Conservation (phyloP, 2,888 invertebrate species). For the Oxyteleia sp. region DNA sequence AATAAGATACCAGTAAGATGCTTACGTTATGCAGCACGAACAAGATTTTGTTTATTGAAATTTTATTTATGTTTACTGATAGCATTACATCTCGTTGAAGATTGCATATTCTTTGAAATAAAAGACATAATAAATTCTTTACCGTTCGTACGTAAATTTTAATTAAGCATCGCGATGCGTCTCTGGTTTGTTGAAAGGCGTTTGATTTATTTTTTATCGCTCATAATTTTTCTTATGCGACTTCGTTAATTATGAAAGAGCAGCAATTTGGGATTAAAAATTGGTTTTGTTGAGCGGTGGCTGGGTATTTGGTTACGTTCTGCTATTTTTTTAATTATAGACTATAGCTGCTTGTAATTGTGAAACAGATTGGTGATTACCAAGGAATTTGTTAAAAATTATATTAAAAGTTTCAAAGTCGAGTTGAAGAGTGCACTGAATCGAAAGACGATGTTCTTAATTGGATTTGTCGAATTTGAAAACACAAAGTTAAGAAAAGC, state of each 20-base stretch:
- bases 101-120: slow-evolving; percentile 13
- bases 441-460: slow-evolving; percentile 35
- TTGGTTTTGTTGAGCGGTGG: no score
- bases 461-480: no score
- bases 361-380: slow-evolving; percentile 38
- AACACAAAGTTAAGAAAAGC: no score
- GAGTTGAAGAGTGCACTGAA: slow-evolving; percentile 16
- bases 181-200: slow-evolving; percentile 16
- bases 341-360: neutral
- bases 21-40: no score
- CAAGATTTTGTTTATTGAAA: neutral
- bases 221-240: neutral
- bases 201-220: slow-evolving; percentile 44
- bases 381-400: slow-evolving; percentile 34
- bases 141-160: slow-evolving; percentile 40
- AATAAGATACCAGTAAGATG: no score
- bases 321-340: neutral
- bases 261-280: no score
- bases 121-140: slow-evolving; percentile 50
- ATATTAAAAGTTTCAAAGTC: slow-evolving; percentile 49
- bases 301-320: no score
- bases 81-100: neutral
- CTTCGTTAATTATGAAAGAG: neutral
- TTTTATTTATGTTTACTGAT: neutral
- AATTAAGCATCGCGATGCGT: slow-evolving; percentile 49